Conservation (phyloP, 2,888 invertebrate genomes). For the Proisotoma minuta region DNA sequence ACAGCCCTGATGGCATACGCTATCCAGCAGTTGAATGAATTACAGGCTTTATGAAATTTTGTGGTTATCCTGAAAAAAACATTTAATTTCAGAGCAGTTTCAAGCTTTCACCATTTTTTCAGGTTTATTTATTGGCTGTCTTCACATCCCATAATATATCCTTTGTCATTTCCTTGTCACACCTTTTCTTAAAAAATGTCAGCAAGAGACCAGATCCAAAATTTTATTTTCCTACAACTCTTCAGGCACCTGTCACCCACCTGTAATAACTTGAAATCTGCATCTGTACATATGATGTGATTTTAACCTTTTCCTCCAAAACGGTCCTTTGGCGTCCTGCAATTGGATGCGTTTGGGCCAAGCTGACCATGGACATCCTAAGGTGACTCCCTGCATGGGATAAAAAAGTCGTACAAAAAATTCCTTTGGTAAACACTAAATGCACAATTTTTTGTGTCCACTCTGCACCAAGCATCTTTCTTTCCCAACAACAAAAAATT, state of each 20-base stretch:
- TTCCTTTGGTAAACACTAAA: not conserved
- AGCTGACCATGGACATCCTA: slow-evolving; percentile 1
- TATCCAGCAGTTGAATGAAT: too few relatives aligned
- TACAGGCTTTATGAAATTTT: too few relatives aligned
- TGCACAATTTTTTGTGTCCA: not conserved
- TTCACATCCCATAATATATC: too few relatives aligned
- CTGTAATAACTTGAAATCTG: not conserved
- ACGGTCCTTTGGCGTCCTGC: too few relatives aligned
- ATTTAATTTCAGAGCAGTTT: too few relatives aligned
- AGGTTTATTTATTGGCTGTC: not conserved
- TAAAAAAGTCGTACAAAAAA: slow-evolving; percentile 6
- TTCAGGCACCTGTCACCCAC: not conserved
- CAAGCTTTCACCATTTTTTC: too few relatives aligned
- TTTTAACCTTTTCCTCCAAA: too few relatives aligned
- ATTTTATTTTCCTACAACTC: not conserved
- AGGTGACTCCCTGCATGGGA: not conserved
- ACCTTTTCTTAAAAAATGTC: not conserved
- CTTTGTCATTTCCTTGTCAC: not conserved
- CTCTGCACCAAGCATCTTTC: too few relatives aligned
- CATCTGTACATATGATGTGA: too few relatives aligned
- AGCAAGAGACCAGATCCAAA: not conserved
- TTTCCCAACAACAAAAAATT: not conserved
- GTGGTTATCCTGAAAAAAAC: too few relatives aligned
- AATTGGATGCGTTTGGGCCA: not conserved
- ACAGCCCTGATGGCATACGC: too few relatives aligned